phyloP scores from a whole-genome alignment of 1,140 invertebrate genomes.

The Trichogramma pretiosum region DNA sequence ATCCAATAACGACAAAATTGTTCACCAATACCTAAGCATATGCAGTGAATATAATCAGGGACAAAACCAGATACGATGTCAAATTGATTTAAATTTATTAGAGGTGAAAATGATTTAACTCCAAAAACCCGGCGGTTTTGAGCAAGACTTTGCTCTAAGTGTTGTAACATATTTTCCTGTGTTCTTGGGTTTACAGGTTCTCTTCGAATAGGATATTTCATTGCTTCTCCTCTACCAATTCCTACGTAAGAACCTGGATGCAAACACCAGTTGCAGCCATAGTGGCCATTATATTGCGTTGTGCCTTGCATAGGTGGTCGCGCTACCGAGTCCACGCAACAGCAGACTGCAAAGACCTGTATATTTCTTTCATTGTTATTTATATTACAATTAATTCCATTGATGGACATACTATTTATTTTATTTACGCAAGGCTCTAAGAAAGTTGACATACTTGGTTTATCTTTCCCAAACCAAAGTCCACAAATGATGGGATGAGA shows the following conservation, averaged over 20 bases:
- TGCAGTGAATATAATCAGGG: slow-evolving; percentile 1
- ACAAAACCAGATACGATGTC: neutral
- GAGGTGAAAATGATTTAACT: neutral
- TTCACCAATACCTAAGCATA: neutral
- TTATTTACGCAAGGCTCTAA: slow-evolving; percentile 3
- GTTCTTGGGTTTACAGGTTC: neutral
- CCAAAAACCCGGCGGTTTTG: neutral
- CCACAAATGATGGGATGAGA: slow-evolving; percentile 3
- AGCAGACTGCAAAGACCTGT: slow-evolving; percentile 8
- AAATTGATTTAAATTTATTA: neutral
- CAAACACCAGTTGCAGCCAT: slow-evolving; percentile 16
- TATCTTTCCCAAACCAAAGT: slow-evolving; percentile 15
- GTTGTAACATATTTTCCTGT: neutral
- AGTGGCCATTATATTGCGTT: slow-evolving; percentile 13
- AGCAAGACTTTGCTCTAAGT: neutral
- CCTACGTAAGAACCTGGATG: slow-evolving; percentile 10
- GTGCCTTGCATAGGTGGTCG: slow-evolving; percentile 11
- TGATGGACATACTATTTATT: slow-evolving; percentile 3
- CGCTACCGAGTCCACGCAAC: slow-evolving; percentile 16
- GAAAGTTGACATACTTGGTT: slow-evolving; percentile 12
- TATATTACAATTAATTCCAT: slow-evolving; percentile 3
- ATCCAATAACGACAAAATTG: neutral
- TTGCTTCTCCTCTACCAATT: neutral
- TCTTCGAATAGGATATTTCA: neutral
- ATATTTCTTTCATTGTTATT: neutral